Evolutionary conservation across 2,797 vertebrate species (phyloP), one percentile per base, ranked within the genome.

Genomic region (Danio jaintianensis): DNA sequence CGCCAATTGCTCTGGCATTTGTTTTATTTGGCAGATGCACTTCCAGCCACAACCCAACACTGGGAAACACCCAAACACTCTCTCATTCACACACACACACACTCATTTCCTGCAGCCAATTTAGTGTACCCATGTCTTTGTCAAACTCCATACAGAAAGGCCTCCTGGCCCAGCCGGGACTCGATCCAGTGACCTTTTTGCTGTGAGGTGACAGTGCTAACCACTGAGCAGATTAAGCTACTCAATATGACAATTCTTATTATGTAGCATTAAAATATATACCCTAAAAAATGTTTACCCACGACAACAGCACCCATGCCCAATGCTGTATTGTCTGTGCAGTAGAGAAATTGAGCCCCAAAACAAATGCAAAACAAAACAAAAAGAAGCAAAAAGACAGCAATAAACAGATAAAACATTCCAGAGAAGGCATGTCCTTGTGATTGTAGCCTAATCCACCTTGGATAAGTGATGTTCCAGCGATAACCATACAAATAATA

Each of bases 381-480:
- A 36, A 4, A 4, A 56, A 6, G 13, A 13, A 53, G 18, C n/a
- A 66, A 72, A 72, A 75, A 50, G 55, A 70, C 29, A 75, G 22
- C 42, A 62, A 68, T 58, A 69, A 74, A 59, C 13, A 62, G 76
- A 82, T 68, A 50, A 81, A 29, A 48, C 69, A 78, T 75, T 75
- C 56, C 70, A 64, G 43, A 50, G 56, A 22, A 69, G 40, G 68
- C 45, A 63, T 64, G 52, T 74, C 52, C 29, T 72, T 72, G 56
- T 70, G 71, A 13, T 63, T 47, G 62, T 64, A 45, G 42, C 43
- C 16, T 58, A 78, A 72, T 82, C 61, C 68, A 40, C 42, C 50
- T 29, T 56, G 47, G 52, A 74, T 72, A 81, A 38, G 7, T 61
- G 59, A 77, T 81, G 61, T 40, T 56, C 63, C 22, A 36, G 47